A percentile compares a stretch with the other conserved stretches of the same genome.
Conservation (phyloP, 2,888 invertebrate genomes). For the Scrobipalpa atriplicella region DNA sequence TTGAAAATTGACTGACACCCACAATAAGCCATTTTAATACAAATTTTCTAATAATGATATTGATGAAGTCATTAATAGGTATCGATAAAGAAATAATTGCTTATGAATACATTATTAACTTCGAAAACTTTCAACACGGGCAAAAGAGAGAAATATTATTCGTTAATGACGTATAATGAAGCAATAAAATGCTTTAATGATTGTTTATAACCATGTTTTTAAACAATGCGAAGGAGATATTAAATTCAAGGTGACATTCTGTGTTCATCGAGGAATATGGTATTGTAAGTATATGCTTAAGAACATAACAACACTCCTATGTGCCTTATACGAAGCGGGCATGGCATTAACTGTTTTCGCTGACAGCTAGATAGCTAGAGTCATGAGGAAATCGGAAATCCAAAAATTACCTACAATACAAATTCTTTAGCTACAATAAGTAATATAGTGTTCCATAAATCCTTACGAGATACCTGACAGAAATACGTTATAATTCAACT, state of each 20-base stretch:
- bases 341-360: too few relatives aligned
- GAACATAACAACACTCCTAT: too few relatives aligned
- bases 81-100: slow-evolving; percentile 5
- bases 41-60: background rate
- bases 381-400: too few relatives aligned
- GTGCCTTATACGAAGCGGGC: too few relatives aligned
- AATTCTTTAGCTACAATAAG: too few relatives aligned
- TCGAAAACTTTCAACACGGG: background rate
- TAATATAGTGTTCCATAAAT: slow-evolving; percentile 18
- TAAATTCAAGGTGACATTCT: too few relatives aligned
- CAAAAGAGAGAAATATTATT: background rate
- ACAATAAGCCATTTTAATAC: background rate
- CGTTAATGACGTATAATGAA: background rate
- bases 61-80: background rate
- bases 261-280: too few relatives aligned
- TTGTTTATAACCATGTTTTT: background rate
- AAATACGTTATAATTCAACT: slow-evolving; percentile 42
- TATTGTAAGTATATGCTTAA: too few relatives aligned
- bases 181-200: slow-evolving; percentile 16
- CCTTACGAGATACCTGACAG: slow-evolving; percentile 40
- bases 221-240: background rate
- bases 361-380: too few relatives aligned
- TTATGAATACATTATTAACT: background rate
- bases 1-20: background rate
- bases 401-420: too few relatives aligned